These are phyloP conservation scores for Cacatua alba DNA, from an alignment of 2,113 vertebrate genomes.

Conservation along the genomic window DNA sequence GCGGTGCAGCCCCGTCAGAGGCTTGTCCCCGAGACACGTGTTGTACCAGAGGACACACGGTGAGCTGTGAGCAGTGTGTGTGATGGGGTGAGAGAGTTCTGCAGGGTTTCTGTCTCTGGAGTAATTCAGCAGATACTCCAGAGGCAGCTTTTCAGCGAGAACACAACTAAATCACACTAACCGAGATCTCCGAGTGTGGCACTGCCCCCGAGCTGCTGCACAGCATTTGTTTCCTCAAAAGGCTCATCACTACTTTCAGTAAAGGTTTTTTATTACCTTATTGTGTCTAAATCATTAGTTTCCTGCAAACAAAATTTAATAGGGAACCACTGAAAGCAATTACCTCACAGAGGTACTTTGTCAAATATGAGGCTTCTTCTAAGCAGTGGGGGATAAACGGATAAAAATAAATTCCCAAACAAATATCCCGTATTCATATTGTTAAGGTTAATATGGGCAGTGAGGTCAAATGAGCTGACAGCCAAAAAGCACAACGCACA, in stretches of 20 bases:
- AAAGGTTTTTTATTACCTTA: not conserved
- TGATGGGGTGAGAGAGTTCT: not conserved
- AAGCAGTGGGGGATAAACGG: not conserved
- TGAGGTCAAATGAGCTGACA: not conserved
- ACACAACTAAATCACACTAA: not conserved
- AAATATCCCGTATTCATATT: not conserved
- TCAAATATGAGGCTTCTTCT: not conserved
- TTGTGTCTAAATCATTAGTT: not conserved
- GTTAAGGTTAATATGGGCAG: not conserved
- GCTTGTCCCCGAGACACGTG: not conserved
- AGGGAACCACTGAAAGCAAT: not conserved
- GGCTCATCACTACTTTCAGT: not conserved
- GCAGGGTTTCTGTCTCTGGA: not conserved
- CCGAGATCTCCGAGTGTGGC: not conserved
- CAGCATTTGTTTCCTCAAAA: not conserved
- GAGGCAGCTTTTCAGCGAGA: not conserved
- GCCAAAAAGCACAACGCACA: not conserved
- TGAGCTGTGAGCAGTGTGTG: fast-evolving
- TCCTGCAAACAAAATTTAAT: not conserved
- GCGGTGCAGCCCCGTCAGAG: not conserved
- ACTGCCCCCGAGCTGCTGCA: not conserved
- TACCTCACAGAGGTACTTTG: not conserved
- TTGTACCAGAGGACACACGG: not conserved
- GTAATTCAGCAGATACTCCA: not conserved
- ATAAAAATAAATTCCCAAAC: not conserved